These are phyloP conservation scores for Oligia strigilis DNA, from an alignment of 2,888 invertebrate species.

Conservation along the genomic window DNA sequence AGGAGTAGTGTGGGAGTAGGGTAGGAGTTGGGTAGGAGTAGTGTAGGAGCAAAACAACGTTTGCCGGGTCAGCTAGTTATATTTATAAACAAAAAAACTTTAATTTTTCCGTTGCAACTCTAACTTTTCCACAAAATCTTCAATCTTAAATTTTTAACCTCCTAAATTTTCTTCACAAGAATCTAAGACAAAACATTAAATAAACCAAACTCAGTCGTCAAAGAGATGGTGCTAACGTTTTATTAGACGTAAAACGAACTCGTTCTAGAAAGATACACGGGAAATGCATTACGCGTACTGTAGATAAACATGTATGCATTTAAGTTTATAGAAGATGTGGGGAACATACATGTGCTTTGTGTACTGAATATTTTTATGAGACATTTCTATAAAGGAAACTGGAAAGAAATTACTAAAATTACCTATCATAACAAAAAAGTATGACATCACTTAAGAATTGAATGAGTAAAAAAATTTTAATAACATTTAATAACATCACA, in stretches of 20 bases:
- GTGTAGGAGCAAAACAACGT: too few relatives aligned
- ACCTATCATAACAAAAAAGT: not conserved
- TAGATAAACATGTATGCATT: conserved; percentile 25
- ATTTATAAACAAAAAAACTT: not conserved
- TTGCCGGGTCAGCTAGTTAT: too few relatives aligned
- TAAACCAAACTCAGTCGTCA: conserved; percentile 14
- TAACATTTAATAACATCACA: not conserved
- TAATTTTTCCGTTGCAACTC: not conserved
- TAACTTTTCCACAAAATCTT: too few relatives aligned
- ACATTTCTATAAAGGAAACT: too few relatives aligned
- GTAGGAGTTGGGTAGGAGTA: too few relatives aligned
- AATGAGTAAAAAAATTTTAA: not conserved
- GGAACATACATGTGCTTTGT: not conserved
- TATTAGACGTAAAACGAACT: conserved; percentile 54
- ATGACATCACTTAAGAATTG: not conserved
- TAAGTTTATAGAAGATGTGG: conserved; percentile 11
- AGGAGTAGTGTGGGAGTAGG: too few relatives aligned
- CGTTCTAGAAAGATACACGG: conserved; percentile 37
- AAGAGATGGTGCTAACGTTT: conserved; percentile 40
- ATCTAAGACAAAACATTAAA: conserved; percentile 23
- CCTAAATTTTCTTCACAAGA: not conserved
- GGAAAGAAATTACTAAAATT: too few relatives aligned
- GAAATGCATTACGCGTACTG: conserved; percentile 52
- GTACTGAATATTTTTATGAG: not conserved
- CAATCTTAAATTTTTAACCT: not conserved